Evolutionary conservation across 2,888 invertebrate genomes (phyloP).

Genomic region (Papilio gigon): DNA sequence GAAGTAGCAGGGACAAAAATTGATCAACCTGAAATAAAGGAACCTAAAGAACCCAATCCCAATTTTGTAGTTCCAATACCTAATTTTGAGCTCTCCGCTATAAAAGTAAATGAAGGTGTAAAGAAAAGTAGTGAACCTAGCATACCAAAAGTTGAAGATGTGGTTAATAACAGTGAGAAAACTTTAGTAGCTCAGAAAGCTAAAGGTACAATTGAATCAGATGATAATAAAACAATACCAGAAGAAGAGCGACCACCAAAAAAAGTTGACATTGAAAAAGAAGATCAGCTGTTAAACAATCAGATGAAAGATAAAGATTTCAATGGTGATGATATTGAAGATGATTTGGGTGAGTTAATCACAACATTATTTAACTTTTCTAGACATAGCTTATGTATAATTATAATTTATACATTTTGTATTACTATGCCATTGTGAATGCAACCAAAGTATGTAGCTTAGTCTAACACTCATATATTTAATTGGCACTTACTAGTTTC

Average conservation of each 20-base stretch:
- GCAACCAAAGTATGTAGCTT: no score
- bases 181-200: constrained; percentile 27
- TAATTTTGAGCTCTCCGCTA: constrained; percentile 5
- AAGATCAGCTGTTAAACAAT: constrained; percentile 41
- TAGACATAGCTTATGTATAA: no score
- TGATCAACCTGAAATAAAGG: not conserved
- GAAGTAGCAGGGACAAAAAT: constrained; percentile 20
- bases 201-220: constrained; percentile 33
- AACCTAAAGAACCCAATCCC: not conserved
- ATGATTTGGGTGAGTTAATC: constrained; percentile 37
- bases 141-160: not conserved
- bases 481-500: no score
- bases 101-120: constrained; percentile 2
- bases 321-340: constrained; percentile 46
- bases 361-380: not conserved
- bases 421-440: not conserved
- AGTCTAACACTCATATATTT: no score
- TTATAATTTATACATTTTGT: no score
- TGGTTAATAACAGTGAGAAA: constrained; percentile 1
- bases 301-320: constrained; percentile 46
- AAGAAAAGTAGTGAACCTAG: constrained; percentile 13
- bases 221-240: constrained; percentile 40
- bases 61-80: constrained; percentile 1
- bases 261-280: constrained; percentile 45
- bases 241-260: constrained; percentile 43